Base-by-base conservation (phyloP, 2,797 vertebrate genomes). In the Onychomys arenicola region DNA sequence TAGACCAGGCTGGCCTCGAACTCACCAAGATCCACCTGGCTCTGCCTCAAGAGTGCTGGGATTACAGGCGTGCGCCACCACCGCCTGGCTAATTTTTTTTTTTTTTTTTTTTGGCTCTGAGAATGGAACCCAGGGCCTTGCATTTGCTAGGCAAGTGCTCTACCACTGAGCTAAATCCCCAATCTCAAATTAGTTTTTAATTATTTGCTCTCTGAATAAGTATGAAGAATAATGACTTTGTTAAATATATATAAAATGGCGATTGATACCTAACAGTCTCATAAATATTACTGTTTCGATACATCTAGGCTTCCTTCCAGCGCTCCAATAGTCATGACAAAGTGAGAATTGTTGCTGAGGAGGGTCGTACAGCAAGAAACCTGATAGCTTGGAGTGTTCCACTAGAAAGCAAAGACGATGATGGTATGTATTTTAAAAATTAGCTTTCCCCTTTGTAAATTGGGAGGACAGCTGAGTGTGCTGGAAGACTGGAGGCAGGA, bases 241-340 rank as follows among this genome's bases (percentile, higher is more conserved):
- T 57, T 21, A 93, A 29, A 32, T 95, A n/a, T 46, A 46, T 57
- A 89, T 25, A 81, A 13, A 80, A 43, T 95, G 34, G 34, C 63
- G 65, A 76, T 32, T 82, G 19, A 46, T 59, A 55, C n/a, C 6
- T 81, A 81, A 59, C 63, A 57, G 40, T 55, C 13, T 82, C 43
- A 81, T 57, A 43, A 12, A 37, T 80, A 10, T 32, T 91, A 37
- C 90, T 13, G 94, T 93, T 96, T 91, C 67, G 69, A 7, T 80
- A 94, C 92, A 3, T 97, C 99, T 97, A 99, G 99, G 99, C 99
- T 75, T 99, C 99, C 49, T 99, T 99, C 97, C 99, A 99, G 91
- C 99, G 99, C 83, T 99, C 99, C 87, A 99, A 99, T 95, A 99
- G 99, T 97, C 99, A 99, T 86, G 99, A 99, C 98, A 99, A 99